Conservation (phyloP, 2,797 vertebrate species). For the Neosilurus hyrtlii region DNA sequence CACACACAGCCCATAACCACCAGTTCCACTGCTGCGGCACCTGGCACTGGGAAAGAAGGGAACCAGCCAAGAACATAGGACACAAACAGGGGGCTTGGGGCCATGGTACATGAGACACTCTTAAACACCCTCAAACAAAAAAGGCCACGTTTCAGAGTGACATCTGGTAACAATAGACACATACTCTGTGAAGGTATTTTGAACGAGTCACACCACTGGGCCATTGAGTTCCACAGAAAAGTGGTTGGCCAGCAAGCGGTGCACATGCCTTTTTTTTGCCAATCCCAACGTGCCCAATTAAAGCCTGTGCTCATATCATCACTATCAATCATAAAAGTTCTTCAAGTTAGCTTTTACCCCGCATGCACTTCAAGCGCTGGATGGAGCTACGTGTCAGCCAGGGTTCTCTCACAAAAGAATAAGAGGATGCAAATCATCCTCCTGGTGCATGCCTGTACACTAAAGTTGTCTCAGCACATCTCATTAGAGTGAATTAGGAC, state of each 20-base stretch:
- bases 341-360: constrained; percentile 45
- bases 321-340: constrained; percentile 52
- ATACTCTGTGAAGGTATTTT: constrained; percentile 46
- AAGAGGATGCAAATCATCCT: constrained; percentile 67
- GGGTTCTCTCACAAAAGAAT: constrained; percentile 57
- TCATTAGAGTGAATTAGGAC: constrained; percentile 75
- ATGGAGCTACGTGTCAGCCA: constrained; percentile 60
- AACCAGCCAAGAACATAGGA: constrained; percentile 20
- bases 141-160: constrained; percentile 43
- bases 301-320: constrained; percentile 42
- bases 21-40: constrained; percentile 21
- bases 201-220: constrained; percentile 46
- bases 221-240: constrained; percentile 28
- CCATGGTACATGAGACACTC: constrained; percentile 19
- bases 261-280: constrained; percentile 44
- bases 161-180: constrained; percentile 58
- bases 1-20: constrained; percentile 12
- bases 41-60: background rate
- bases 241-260: constrained; percentile 33
- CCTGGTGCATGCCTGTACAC: constrained; percentile 65
- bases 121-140: constrained; percentile 22
- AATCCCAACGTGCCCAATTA: constrained; percentile 49
- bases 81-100: constrained; percentile 6
- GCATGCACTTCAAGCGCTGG: constrained; percentile 61
- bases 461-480: constrained; percentile 71